These are phyloP conservation scores for Lamprotornis superbus DNA, from an alignment of 2,113 vertebrate species.

Conservation along the genomic window DNA sequence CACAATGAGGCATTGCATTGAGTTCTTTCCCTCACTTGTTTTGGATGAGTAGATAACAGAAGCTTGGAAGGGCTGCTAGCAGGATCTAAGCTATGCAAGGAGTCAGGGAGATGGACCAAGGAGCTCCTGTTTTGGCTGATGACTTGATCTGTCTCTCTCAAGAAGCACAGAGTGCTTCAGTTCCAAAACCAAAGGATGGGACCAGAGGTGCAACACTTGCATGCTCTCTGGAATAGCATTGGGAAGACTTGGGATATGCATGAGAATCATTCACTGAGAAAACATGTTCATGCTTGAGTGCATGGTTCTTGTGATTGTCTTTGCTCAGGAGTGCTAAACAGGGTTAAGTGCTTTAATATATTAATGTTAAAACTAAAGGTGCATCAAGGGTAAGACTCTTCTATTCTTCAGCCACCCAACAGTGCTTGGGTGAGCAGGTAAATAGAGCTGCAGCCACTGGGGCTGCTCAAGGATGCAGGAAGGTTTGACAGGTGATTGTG, in stretches of 20 bases:
- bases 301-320: not conserved
- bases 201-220: not conserved
- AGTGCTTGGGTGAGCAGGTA: not conserved
- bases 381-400: not conserved
- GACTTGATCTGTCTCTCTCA: not conserved
- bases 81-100: not conserved
- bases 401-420: not conserved
- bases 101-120: not conserved
- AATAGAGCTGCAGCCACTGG: not conserved
- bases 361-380: not conserved
- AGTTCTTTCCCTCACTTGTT: not conserved
- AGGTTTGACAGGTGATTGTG: not conserved
- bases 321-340: not conserved
- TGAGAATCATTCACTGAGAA: not conserved
- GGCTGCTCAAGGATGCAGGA: not conserved
- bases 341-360: not conserved
- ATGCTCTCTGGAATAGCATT: not conserved
- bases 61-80: not conserved
- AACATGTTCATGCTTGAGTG: not conserved
- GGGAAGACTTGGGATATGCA: not conserved
- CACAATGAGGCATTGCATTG: not conserved
- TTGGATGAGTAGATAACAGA: not conserved
- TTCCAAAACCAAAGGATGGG: not conserved
- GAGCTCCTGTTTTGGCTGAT: not conserved
- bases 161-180: not conserved